Evolutionary conservation across 1,140 invertebrate genomes (phyloP), one percentile per base, ranked within the genome.

Genomic region (Heliconius congener): DNA sequence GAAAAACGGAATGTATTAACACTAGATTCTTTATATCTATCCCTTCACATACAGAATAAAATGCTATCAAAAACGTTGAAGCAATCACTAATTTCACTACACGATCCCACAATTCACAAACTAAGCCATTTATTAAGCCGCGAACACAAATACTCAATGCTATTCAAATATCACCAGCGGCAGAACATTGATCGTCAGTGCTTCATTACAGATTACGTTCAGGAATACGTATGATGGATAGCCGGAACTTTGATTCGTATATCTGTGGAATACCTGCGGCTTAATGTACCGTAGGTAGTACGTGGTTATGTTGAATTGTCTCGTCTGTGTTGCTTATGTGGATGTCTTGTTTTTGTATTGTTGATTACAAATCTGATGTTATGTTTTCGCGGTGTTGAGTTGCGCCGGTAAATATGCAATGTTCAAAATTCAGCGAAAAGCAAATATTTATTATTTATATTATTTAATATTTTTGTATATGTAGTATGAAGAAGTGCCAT

Each of bases 221-320:
- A 89, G 87, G 87, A 87, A 87, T 81, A 82, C 77, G 75, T 74
- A 90, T 90, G 89, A 90, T 89, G 87, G 87, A 91, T 90, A 86
- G 83, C 89, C 86, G 88, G 89, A 91, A 66, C 60, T 66, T 30
- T 30, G 27, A 66, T 66, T 66, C 60, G 60, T 66, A 27, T 66
- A 66, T 66, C 23, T 66, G 23, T 66, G 86, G 39, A 13, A 66
- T 66, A 66, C 60, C 60, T 66, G 60, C 23, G 60, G 60, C 60
- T 27, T 66, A 66, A 66, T 66, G 60, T 66, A 30, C 8, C 60
- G 60, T 34, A 66, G 3, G 23, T 27, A 13, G n/a, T 66, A 27
- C 8, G 60, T 6, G n/a, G 60, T 27, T 23, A 30, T 27, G 60
- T 27, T 66, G 11, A 66, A 16, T 66, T 66, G 27, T 27, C 60